A percentile compares a stretch with the other conserved stretches of the same genome.
phyloP scores from a whole-genome alignment of 2,888 invertebrate genomes.

The Orthonevra nobilis region DNA sequence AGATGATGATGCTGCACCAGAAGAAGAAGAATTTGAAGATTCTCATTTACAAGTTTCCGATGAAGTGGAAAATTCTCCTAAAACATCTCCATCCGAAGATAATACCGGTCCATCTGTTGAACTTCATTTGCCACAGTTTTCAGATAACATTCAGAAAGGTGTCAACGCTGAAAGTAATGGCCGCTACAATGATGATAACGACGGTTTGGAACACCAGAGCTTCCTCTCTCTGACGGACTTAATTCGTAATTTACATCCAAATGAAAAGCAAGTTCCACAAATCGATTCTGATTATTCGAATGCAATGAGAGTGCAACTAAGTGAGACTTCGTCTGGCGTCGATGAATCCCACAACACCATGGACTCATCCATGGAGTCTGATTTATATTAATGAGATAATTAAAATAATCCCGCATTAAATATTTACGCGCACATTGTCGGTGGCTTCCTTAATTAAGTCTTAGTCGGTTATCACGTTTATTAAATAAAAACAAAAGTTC shows the following conservation, averaged over 20 bases:
- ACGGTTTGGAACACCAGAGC: slow-evolving; percentile 78
- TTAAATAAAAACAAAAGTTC: slow-evolving; percentile 27
- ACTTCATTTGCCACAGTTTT: slow-evolving; percentile 78
- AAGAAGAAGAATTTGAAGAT: slow-evolving; percentile 37
- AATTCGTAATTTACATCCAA: slow-evolving; percentile 79
- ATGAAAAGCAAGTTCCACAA: slow-evolving; percentile 79
- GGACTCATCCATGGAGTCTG: slow-evolving; percentile 52
- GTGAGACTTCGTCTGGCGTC: slow-evolving; percentile 74
- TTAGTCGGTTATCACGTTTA: no score
- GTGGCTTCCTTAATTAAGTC: slow-evolving; percentile 35
- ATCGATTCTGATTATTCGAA: slow-evolving; percentile 80
- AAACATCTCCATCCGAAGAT: slow-evolving; percentile 65
- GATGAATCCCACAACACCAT: slow-evolving; percentile 46
- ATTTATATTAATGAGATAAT: slow-evolving; percentile 2
- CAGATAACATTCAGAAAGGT: slow-evolving; percentile 78
- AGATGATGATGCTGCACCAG: slow-evolving; percentile 16
- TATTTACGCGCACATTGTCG: not conserved
- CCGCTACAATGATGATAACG: slow-evolving; percentile 72
- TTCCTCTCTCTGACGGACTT: slow-evolving; percentile 79
- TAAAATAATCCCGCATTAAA: no score
- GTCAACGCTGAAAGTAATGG: slow-evolving; percentile 71
- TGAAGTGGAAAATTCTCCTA: slow-evolving; percentile 52
- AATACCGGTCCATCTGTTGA: slow-evolving; percentile 78
- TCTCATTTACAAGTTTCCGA: slow-evolving; percentile 14
- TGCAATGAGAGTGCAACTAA: slow-evolving; percentile 80